phyloP scores from a whole-genome alignment of 2,113 vertebrate species.

The Forbesichthys papilliferus region DNA sequence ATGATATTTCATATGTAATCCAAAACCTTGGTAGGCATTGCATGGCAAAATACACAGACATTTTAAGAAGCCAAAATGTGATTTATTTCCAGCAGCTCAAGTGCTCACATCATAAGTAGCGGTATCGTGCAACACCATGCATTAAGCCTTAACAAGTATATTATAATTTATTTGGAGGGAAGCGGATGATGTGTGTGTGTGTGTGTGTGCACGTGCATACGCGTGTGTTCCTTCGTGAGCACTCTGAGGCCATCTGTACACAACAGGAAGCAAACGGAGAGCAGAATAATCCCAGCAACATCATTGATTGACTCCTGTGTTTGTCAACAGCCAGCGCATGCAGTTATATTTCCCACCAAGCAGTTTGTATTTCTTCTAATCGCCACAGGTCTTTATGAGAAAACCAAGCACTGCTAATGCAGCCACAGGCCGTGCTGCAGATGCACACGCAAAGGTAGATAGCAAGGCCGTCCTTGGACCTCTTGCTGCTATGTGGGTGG shows the following conservation, averaged over 20 bases:
- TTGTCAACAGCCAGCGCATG: background rate
- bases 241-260: constrained; percentile 25
- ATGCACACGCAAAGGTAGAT: constrained; percentile 30
- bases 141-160: too few relatives aligned
- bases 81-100: too few relatives aligned
- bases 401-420: constrained; percentile 6
- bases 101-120: too few relatives aligned
- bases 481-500: constrained; percentile 69
- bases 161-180: background rate
- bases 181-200: background rate
- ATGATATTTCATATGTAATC: too few relatives aligned
- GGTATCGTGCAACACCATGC: too few relatives aligned
- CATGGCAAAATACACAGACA: too few relatives aligned
- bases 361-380: constrained; percentile 2
- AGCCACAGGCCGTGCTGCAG: background rate
- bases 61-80: too few relatives aligned
- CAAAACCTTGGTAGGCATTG: too few relatives aligned
- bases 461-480: constrained; percentile 26
- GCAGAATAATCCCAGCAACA: background rate
- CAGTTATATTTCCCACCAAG: background rate
- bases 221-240: constrained; percentile 8
- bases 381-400: constrained; percentile 12
- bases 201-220: constrained; percentile 14
- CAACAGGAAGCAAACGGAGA: constrained; percentile 31
- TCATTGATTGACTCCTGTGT: background rate